These are phyloP conservation scores for Micrastur ruficollis DNA, from an alignment of 2,797 vertebrate genomes.

Conservation along the genomic window DNA sequence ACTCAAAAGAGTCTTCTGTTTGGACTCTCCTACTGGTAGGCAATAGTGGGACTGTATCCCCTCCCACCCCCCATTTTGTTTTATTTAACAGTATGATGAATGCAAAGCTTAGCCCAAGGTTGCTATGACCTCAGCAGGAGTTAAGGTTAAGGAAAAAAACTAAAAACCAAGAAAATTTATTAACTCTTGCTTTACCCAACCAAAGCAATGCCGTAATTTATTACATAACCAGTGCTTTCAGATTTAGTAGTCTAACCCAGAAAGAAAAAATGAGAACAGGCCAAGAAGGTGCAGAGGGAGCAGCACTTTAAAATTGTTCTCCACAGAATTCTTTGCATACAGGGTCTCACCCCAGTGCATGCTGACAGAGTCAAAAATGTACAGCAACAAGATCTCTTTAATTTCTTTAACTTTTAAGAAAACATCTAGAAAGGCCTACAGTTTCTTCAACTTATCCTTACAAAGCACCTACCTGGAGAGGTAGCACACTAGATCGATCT, in stretches of 20 bases:
- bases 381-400: slow-evolving; percentile 41
- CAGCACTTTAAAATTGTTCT: neutral
- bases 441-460: neutral
- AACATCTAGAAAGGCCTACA: neutral
- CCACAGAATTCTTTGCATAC: neutral
- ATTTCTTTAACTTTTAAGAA: neutral
- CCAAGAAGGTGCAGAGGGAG: neutral
- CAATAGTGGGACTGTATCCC: slow-evolving; percentile 77
- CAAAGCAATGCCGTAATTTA: slow-evolving; percentile 83
- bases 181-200: slow-evolving; percentile 84
- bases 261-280: slow-evolving; percentile 45
- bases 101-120: slow-evolving; percentile 77
- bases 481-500: neutral
- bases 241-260: slow-evolving; percentile 71
- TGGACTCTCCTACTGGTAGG: slow-evolving; percentile 86
- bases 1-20: slow-evolving; percentile 82
- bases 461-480: neutral
- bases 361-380: slow-evolving; percentile 34
- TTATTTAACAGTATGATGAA: slow-evolving; percentile 75
- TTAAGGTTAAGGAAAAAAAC: slow-evolving; percentile 73
- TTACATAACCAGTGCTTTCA: slow-evolving; percentile 84
- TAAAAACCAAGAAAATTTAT: slow-evolving; percentile 76
- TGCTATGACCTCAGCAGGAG: slow-evolving; percentile 76
- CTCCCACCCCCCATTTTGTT: slow-evolving; percentile 64
- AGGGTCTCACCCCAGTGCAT: neutral